Evolutionary conservation across 2,113 vertebrate species (phyloP), one percentile per base, ranked within the genome.

Genomic region (Oryzias curvinotus): DNA sequence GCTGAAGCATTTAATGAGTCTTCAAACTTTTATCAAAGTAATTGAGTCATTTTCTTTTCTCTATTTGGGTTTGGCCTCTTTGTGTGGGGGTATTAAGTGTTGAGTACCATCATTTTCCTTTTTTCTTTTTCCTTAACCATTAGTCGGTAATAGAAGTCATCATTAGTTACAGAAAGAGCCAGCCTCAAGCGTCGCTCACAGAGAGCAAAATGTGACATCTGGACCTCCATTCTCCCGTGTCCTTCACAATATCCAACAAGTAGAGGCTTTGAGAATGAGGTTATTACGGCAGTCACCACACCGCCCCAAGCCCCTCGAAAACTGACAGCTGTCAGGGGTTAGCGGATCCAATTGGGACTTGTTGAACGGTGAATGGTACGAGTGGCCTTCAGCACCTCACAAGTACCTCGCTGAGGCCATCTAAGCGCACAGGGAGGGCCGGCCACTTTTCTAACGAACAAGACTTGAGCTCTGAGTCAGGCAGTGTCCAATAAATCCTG

Each of bases 291-390:
- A 14, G 71, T 73, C 67, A 78, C 76, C 80, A 68, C 71, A 69
- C 63, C 7, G 23, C 66, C 68, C 72, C 71, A 62, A 52, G 51
- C 17, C 51, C 49, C 30, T 64, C 57, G 60, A 62, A 62, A 81
- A 87, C 49, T 71, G 87, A 81, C 81, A 69, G 81, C 77, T 84
- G 77, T 75, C 74, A 57, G 30, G 65, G 65, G 77, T 74, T 52
- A 73, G 75, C 48, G 41, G 65, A 70, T 75, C 23, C 65, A 51
- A 82, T 59, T 56, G 48, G 62, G 65, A 71, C 51, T 30, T 30
- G 62, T 58, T 68, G 73, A 62, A 41, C 57, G 15, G 19, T 65
- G 68, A 64, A 71, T 59, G 59, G 66, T 57, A 47, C 41, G 3
- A 75, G 71, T 60, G 16, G 68, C 55, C 60, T 14, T 56, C 53